Conservation (phyloP, 2,113 vertebrate species). For the Mixornis gularis region DNA sequence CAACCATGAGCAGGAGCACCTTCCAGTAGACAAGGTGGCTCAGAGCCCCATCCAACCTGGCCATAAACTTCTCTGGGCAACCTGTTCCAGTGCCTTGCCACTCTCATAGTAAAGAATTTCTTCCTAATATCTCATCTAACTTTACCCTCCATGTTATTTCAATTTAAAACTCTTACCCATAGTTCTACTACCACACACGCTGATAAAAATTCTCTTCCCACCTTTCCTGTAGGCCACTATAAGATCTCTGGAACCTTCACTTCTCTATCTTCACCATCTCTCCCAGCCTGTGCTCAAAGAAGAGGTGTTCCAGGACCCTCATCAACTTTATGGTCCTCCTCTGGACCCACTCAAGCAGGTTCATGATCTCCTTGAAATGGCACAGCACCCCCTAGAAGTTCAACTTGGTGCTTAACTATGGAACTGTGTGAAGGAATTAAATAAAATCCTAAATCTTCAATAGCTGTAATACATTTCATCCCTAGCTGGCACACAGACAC, state of each 20-base stretch:
- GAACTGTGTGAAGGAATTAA: not conserved
- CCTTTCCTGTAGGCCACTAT: not conserved
- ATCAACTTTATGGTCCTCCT: not conserved
- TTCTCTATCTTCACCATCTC: not conserved
- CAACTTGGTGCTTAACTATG: not conserved
- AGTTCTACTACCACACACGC: not conserved
- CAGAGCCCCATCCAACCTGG: not conserved
- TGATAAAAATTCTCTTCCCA: not conserved
- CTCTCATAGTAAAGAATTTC: not conserved
- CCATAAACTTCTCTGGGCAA: not conserved
- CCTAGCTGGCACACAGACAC: not conserved
- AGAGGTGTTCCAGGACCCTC: not conserved
- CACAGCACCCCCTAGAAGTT: not conserved
- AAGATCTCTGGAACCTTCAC: rapidly evolving
- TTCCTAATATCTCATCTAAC: not conserved
- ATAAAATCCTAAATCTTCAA: not conserved
- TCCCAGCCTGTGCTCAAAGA: not conserved
- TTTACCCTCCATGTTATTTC: not conserved
- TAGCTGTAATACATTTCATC: not conserved
- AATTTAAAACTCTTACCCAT: not conserved
- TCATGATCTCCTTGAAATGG: not conserved
- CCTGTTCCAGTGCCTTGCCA: not conserved
- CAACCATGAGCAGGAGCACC: not conserved
- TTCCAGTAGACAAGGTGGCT: not conserved
- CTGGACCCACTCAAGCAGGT: not conserved